Percentiles rank a stretch among this genome's conserved stretches.
Evolutionary conservation across 1,140 invertebrate species (phyloP).

Genomic region (Archivesica marissinica): DNA sequence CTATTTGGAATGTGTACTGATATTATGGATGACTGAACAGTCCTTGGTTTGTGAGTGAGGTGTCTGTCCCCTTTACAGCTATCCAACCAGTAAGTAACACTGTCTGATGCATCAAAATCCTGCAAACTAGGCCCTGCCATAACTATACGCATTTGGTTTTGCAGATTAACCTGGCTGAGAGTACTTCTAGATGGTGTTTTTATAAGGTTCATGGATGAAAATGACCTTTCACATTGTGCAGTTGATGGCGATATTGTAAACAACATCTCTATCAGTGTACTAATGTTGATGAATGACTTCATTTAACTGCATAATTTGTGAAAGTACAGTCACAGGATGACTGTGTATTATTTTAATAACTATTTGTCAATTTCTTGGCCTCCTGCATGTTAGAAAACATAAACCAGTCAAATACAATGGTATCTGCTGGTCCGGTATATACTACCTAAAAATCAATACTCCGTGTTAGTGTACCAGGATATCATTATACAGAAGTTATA

Average conservation of each 20-base stretch:
- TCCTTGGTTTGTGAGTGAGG: constrained; percentile 13
- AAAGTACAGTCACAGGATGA: neutral
- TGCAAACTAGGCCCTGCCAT: neutral
- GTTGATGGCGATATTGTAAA: constrained; percentile 23
- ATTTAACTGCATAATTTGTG: constrained; percentile 1
- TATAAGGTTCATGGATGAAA: constrained; percentile 4
- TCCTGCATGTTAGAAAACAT: no score
- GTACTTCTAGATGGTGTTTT: neutral
- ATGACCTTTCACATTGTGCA: no score
- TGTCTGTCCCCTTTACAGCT: constrained; percentile 18
- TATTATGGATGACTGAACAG: no score
- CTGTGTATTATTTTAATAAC: no score
- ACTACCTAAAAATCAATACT: no score
- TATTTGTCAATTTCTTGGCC: no score
- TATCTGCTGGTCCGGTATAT: no score
- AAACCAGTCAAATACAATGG: no score
- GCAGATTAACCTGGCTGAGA: constrained; percentile 1
- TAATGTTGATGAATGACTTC: neutral
- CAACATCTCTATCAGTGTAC: neutral
- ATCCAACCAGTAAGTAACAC: neutral
- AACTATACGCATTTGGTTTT: constrained; percentile 13
- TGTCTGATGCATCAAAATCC: constrained; percentile 23
- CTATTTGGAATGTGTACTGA: no score
- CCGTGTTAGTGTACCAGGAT: no score
- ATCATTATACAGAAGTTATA: no score